Evolutionary conservation across 2,888 invertebrate species (phyloP), one percentile per base, ranked within the genome.

Genomic region (Apamea anceps): DNA sequence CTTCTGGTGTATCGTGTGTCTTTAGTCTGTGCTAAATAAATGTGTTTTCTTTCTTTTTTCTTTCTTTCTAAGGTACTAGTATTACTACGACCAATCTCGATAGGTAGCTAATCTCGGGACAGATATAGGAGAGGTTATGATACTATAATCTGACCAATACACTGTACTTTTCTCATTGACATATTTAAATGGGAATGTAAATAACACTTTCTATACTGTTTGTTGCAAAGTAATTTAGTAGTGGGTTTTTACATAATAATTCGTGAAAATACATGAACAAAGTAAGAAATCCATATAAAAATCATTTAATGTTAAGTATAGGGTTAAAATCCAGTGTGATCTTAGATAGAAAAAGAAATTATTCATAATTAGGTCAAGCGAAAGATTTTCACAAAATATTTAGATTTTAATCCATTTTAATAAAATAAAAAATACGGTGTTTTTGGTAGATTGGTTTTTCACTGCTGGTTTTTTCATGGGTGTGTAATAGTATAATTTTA

Each of bases 271-370:
- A 15, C 10, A 15, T 48, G 45, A 48, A 45, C 28, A 68, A 70
- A 74, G 18, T 62, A 32, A 72, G n/a, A 75, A 37, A 5, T 67
- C 60, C 63, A 73, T 32, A 51, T 28, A 45, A 63, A 65, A 60
- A 72, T 70, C 21, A 68, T 62, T 54, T 45, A 63, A 70, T 63
- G 18, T 78, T 72, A 72, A 72, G 71, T 60, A 70, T 76, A 85
- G 67, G 21, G 37, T 70, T 85, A 72, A 72, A 88, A 87, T 79
- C 48, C 80, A 82, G 77, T 91, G 89, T 91, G 91, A 90, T 89
- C 80, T 89, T 90, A 90, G 87, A 87, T 89, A 90, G 84, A 85
- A 79, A 77, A 85, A 80, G 62, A 84, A 85, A 87, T 75, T 80
- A 79, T 79, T 82, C 75, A 28, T 81, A 77, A 73, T 73, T 51